phyloP scores from a whole-genome alignment of 2,113 vertebrate genomes.

The Aptenodytes forsteri region DNA sequence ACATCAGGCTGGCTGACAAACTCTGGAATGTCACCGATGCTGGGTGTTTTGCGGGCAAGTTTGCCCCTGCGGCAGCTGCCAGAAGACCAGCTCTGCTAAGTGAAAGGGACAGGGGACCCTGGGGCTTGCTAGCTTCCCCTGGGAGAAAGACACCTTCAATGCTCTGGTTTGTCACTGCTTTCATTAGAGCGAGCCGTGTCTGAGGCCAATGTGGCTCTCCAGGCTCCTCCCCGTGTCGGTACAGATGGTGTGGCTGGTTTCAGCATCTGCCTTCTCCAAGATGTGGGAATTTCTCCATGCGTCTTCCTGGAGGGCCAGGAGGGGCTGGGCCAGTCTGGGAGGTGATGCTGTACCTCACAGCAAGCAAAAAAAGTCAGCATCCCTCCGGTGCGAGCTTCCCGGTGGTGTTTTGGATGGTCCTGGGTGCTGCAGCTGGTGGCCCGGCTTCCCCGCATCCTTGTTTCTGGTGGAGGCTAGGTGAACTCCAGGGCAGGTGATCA shows the following conservation, averaged over 20 bases:
- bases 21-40: neutral
- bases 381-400: neutral
- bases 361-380: neutral
- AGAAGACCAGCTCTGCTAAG: neutral
- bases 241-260: neutral
- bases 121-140: neutral
- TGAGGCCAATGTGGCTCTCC: accelerated
- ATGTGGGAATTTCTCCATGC: neutral
- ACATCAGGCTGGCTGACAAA: neutral
- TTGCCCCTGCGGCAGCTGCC: accelerated
- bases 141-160: neutral
- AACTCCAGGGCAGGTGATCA: neutral
- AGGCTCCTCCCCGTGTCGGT: accelerated
- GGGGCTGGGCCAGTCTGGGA: neutral
- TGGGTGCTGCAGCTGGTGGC: accelerated
- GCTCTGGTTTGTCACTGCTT: neutral
- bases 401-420: neutral
- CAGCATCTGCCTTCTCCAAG: neutral
- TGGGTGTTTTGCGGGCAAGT: neutral
- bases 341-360: neutral
- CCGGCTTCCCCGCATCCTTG: accelerated
- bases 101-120: neutral
- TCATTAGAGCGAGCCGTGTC: neutral
- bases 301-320: neutral
- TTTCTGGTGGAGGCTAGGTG: neutral